Evolutionary conservation across 2,797 vertebrate species (phyloP).

Genomic region (Calcarius lapponicus): DNA sequence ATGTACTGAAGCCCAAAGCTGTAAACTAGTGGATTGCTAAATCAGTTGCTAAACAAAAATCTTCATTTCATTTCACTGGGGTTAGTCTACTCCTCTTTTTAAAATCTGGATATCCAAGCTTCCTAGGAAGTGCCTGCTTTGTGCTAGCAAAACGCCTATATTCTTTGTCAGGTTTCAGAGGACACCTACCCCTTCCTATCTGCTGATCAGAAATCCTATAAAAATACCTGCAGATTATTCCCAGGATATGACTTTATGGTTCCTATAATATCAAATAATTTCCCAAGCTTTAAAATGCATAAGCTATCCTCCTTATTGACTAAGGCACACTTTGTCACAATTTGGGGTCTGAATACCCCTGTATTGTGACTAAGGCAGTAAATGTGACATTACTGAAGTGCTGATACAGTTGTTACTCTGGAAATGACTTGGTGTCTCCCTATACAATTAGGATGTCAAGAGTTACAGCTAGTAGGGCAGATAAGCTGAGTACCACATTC

Average conservation of each 20-base stretch:
- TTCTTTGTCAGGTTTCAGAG: conserved; percentile 27
- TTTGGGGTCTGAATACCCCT: neutral
- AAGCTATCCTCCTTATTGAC: neutral
- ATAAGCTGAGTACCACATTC: neutral
- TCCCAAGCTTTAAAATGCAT: conserved; percentile 18
- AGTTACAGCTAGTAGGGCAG: neutral
- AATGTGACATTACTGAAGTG: neutral
- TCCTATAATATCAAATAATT: conserved; percentile 18
- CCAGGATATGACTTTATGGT: neutral
- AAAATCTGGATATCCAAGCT: neutral
- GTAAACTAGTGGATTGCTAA: conserved; percentile 27
- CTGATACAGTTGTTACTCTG: neutral
- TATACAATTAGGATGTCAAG: neutral
- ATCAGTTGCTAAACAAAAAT: conserved; percentile 44
- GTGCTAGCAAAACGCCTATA: neutral
- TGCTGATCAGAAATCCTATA: conserved; percentile 31
- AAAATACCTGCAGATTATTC: conserved; percentile 23
- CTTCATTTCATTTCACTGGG: conserved; percentile 20
- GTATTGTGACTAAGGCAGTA: neutral
- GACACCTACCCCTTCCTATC: neutral
- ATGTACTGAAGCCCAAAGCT: conserved; percentile 42
- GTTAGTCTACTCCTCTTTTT: neutral
- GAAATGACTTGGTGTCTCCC: neutral
- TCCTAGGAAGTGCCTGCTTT: conserved; percentile 1
- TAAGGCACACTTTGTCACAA: neutral